Evolutionary conservation across 2,888 invertebrate species (phyloP).

Genomic region (Orchestes rusci): DNA sequence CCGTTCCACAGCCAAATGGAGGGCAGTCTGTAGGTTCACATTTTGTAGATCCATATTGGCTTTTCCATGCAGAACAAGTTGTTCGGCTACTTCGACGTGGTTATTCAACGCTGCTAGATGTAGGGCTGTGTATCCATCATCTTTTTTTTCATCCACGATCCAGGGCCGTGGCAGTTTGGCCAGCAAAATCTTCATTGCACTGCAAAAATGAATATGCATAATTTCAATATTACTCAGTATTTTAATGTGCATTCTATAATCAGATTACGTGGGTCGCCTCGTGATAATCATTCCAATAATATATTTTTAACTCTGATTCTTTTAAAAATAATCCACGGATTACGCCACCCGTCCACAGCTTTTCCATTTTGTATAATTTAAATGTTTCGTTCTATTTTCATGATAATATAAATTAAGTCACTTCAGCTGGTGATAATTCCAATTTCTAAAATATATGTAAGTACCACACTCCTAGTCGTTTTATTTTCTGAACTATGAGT

Average conservation of each 20-base stretch:
- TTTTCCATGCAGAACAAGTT: constrained; percentile 78
- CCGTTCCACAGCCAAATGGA: constrained; percentile 92
- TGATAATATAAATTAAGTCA: too few species aligned
- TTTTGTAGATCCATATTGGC: constrained; percentile 95
- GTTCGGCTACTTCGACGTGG: constrained; percentile 92
- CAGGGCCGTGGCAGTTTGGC: constrained; percentile 89
- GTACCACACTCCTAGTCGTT: too few species aligned
- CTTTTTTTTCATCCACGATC: constrained; percentile 98
- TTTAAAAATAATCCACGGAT: constrained; percentile 21
- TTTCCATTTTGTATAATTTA: too few species aligned
- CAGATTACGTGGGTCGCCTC: constrained; percentile 15
- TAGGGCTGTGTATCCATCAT: constrained; percentile 94
- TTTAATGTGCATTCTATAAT: too few species aligned
- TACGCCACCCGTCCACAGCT: not conserved
- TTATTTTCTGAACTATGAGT: constrained; percentile 11
- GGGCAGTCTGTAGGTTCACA: constrained; percentile 86
- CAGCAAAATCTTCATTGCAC: constrained; percentile 93
- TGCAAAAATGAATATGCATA: constrained; percentile 37
- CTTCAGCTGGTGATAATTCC: too few species aligned
- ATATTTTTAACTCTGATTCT: constrained; percentile 18
- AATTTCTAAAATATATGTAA: too few species aligned
- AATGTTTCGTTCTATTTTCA: too few species aligned
- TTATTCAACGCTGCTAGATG: constrained; percentile 95
- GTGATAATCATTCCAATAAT: constrained; percentile 12
- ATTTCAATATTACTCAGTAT: not conserved